These are phyloP conservation scores for Hypocryptadius cinnamomeus DNA, from an alignment of 2,113 vertebrate species.

Conservation along the genomic window DNA sequence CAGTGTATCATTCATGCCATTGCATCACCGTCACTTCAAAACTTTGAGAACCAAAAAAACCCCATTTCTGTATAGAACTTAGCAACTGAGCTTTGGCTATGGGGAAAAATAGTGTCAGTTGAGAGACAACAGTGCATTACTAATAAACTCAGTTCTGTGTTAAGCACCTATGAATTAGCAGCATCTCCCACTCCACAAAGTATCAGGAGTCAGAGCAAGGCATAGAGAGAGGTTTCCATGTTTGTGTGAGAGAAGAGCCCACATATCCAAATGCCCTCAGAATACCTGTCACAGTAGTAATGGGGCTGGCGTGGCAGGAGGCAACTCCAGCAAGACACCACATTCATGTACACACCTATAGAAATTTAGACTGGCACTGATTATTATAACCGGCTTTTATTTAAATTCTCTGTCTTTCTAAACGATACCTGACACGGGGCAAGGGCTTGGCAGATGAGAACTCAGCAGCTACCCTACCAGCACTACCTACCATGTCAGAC, in stretches of 20 bases:
- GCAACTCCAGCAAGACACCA: background rate
- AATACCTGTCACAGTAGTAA: background rate
- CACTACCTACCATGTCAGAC: rapidly evolving
- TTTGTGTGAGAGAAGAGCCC: background rate
- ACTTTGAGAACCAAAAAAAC: background rate
- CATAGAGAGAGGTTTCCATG: background rate
- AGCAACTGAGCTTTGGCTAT: background rate
- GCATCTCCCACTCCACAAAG: background rate
- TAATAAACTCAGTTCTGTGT: background rate
- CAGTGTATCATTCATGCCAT: background rate
- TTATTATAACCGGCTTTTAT: background rate
- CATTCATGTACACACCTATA: background rate
- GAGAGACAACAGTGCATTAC: background rate
- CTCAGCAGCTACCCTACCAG: background rate
- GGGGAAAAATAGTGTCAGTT: background rate
- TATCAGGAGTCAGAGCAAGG: background rate
- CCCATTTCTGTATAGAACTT: background rate
- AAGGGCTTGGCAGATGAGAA: background rate
- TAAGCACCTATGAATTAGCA: background rate
- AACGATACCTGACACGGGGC: background rate
- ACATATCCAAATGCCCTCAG: background rate
- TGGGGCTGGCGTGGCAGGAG: rapidly evolving
- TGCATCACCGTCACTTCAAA: background rate
- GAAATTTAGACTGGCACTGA: background rate
- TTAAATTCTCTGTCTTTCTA: background rate